Evolutionary conservation across 23 tunicate species (phyloP).

Genomic region (Aplidium turbinatum): DNA sequence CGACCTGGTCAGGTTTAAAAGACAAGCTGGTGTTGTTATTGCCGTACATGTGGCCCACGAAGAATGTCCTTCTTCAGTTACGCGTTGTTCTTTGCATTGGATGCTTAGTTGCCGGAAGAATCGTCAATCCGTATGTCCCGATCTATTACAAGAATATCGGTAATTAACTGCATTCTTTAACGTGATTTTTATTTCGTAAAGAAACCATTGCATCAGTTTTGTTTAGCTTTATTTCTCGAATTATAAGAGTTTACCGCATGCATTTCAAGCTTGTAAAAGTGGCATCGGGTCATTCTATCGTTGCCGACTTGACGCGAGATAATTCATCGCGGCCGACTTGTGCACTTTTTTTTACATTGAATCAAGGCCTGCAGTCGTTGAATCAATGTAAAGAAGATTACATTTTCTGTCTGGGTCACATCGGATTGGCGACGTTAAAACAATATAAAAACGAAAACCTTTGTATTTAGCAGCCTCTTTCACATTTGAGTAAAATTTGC

Average conservation of each 20-base stretch:
- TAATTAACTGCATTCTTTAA: background rate
- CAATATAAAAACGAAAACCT: too few relatives aligned
- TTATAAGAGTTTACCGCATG: too few relatives aligned
- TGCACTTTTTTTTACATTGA: too few relatives aligned
- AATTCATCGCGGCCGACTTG: background rate
- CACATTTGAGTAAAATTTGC: too few relatives aligned
- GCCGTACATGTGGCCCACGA: constrained; percentile 87
- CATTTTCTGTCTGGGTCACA: too few relatives aligned
- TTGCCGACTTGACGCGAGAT: background rate
- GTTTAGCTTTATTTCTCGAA: too few relatives aligned
- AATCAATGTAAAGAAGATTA: too few relatives aligned
- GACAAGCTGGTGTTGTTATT: constrained; percentile 48
- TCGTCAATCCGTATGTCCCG: constrained; percentile 82
- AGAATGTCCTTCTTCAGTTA: constrained; percentile 51
- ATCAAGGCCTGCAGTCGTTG: too few relatives aligned
- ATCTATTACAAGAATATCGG: constrained; percentile 73
- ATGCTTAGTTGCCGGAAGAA: constrained; percentile 74
- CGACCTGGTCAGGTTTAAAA: constrained; percentile 68
- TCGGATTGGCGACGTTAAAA: too few relatives aligned
- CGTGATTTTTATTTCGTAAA: background rate
- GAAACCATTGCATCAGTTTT: background rate
- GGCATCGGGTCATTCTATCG: background rate
- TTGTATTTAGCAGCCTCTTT: too few relatives aligned
- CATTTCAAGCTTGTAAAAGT: too few relatives aligned
- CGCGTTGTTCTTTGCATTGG: constrained; percentile 62